Conservation (phyloP, 37 sponge, comb jelly and placozoan genomes). For the Axinella damicornis region DNA sequence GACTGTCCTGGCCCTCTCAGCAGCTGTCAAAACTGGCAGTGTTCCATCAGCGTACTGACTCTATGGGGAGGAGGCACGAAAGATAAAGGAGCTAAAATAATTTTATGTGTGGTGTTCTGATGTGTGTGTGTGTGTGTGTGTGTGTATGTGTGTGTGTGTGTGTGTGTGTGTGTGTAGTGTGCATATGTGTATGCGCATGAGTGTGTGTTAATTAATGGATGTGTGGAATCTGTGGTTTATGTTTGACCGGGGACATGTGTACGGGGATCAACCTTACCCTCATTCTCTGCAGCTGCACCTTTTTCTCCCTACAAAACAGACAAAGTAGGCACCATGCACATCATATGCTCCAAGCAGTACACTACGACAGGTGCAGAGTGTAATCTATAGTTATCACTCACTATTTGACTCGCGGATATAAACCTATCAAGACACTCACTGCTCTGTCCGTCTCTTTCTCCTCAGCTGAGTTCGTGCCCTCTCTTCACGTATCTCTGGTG, state of each 20-base stretch:
- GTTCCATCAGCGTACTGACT: not conserved
- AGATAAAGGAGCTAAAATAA: too few species aligned
- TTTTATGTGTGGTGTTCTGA: too few species aligned
- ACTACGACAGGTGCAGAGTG: too few species aligned
- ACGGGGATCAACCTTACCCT: slow-evolving; percentile 51
- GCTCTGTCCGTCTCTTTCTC: slow-evolving; percentile 6
- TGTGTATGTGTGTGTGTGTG: not conserved
- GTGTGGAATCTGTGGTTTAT: too few species aligned
- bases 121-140: too few species aligned
- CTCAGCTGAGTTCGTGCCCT: slow-evolving; percentile 34
- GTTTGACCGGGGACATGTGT: too few species aligned
- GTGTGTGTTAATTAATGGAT: too few species aligned
- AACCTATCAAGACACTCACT: slow-evolving; percentile 30
- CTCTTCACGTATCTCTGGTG: slow-evolving; percentile 73
- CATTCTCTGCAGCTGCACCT: slow-evolving; percentile 33
- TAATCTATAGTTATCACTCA: too few species aligned
- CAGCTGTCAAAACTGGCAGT: slow-evolving; percentile 38
- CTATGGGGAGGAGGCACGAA: not conserved
- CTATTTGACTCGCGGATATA: too few species aligned
- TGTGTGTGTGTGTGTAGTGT: not conserved
- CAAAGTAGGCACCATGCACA: too few species aligned
- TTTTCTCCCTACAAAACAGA: slow-evolving; percentile 40
- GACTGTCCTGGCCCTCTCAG: slow-evolving; percentile 73
- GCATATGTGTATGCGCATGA: too few species aligned
- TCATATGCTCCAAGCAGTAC: too few species aligned